These are phyloP conservation scores for Heterodera schachtii DNA, from an alignment of 1,140 invertebrate genomes.

Conservation along the genomic window DNA sequence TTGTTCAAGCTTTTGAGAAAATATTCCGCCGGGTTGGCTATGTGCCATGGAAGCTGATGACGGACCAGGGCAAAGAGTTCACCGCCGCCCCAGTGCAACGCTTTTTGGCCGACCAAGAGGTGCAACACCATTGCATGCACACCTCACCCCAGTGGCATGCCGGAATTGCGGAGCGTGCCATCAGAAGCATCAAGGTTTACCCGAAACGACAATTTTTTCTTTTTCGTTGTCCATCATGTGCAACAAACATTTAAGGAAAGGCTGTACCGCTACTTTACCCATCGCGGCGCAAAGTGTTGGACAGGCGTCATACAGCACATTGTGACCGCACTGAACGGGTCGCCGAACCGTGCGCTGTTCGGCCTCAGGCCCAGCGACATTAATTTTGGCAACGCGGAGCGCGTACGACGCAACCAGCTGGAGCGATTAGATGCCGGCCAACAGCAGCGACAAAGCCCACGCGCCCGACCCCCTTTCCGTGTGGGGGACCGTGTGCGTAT, in stretches of 20 bases:
- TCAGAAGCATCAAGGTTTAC: conserved; percentile 31
- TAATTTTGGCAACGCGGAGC: conserved; percentile 25
- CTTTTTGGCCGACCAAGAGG: conserved; percentile 41
- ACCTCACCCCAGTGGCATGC: conserved; percentile 44
- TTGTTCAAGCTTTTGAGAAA: conserved; percentile 32
- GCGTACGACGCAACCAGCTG: neutral
- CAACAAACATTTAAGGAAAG: neutral
- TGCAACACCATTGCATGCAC: conserved; percentile 16
- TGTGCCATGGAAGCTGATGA: conserved; percentile 36
- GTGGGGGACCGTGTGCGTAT: conserved; percentile 24
- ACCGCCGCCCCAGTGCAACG: conserved; percentile 4
- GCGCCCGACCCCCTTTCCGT: neutral
- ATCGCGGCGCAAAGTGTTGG: conserved; percentile 37
- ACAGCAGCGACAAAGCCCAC: neutral
- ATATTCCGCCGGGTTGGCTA: conserved; percentile 3
- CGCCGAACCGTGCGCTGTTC: conserved; percentile 29
- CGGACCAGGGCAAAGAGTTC: conserved; percentile 44
- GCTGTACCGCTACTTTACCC: conserved; percentile 43
- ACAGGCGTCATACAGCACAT: conserved; percentile 41
- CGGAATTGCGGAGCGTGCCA: conserved; percentile 43
- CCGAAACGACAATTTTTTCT: neutral
- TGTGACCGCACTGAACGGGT: conserved; percentile 38
- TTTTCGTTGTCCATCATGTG: too few species aligned
- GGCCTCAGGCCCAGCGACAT: conserved; percentile 28
- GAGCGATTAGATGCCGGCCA: too few species aligned